Conservation (phyloP, 2,113 vertebrate species). For the rat (Rattus norvegicus) region GRCr8 NC_086026.1:66902001-66902500, state of each 20-base stretch:
- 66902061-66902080: conserved; percentile 95
- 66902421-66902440: background rate
- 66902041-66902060: conserved; percentile 97
- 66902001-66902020: conserved; percentile 96
- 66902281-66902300: background rate
- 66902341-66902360: background rate
- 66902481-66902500: background rate
- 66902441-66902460: background rate
- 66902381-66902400: background rate
- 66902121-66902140: conserved; percentile 98
- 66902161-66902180: conserved; percentile 98
- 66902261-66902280: background rate
- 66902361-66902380: background rate
- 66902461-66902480: background rate
- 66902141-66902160: conserved; percentile 93
- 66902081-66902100: conserved; percentile 93
- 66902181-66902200: conserved; percentile 91
- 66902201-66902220: background rate
- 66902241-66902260: background rate
- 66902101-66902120: conserved; percentile 97
- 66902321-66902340: background rate
- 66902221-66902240: background rate
- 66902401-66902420: background rate
- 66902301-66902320: background rate
- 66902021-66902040: conserved; percentile 97